Evolutionary conservation across 2,797 vertebrate species (phyloP), one percentile per base, ranked within the genome.

Genomic region (Manis crassicaudata): DNA sequence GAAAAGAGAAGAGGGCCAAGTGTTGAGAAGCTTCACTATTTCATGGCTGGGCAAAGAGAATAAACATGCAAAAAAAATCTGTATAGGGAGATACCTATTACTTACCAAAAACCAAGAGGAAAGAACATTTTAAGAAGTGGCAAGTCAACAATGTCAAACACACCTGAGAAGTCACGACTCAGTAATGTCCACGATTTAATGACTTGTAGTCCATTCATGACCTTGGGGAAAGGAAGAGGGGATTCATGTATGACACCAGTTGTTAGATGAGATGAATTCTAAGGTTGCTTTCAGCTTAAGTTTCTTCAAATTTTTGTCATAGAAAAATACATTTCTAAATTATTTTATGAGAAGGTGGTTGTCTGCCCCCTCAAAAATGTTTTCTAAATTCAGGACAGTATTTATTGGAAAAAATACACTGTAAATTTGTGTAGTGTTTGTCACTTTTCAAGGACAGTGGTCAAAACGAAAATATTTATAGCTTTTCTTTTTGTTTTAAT

Each of bases 381-480:
- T 95, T 77, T 90, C 37, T 86, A 72, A 86, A 90, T 83, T 68
- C 63, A 10, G 32, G n/a, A 27, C 13, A 67, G 11, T 46, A 35
- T 72, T 54, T 68, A 43, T 54, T 81, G 43, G n/a, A 11, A 60
- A 86, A 77, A 70, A 40, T 23, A 35, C 20, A 77, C 3, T 73
- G 7, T 14, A 77, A 58, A 73, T 88, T 67, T 73, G 3, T 37
- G 6, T 60, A 32, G 25, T 82, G 8, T 40, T 91, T 32, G n/a
- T 46, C 65, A 87, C 21, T 52, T 85, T 58, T 92, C 52, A 87
- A 68, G 82, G 56, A 18, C 10, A 23, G 12, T 68, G 6, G 20
- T 92, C 60, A 93, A 88, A 92, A 14, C 76, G 58, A 81, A 96
- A 95, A 75, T 88, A 85, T 87, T 70, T 52, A 21, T 68, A 40